Percentiles rank a stretch among this genome's conserved stretches.
These are phyloP conservation scores for Malaclemys terrapin DNA, from an alignment of 2,113 vertebrate species.

Conservation along the genomic window DNA sequence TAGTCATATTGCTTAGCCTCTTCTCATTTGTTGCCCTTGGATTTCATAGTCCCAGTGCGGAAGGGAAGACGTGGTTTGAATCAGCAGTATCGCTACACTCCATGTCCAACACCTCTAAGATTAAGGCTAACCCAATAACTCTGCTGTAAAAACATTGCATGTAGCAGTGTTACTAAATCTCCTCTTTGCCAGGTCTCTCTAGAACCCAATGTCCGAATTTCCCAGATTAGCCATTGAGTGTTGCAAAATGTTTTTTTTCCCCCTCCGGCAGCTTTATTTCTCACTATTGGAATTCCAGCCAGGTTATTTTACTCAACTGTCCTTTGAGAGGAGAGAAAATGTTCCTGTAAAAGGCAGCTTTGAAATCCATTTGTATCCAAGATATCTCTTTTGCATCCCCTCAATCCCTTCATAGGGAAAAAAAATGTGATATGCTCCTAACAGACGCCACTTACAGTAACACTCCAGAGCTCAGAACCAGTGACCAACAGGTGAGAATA, in stretches of 20 bases:
- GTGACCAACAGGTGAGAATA: neutral
- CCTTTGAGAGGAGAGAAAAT: conserved; percentile 1
- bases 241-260: conserved; percentile 22
- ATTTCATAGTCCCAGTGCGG: neutral
- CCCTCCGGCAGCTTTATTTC: neutral
- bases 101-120: neutral
- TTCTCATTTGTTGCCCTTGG: neutral
- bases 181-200: conserved; percentile 31
- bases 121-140: neutral
- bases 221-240: conserved; percentile 53
- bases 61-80: neutral
- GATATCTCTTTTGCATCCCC: neutral
- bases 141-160: neutral
- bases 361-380: neutral
- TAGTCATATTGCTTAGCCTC: neutral
- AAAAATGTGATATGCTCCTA: neutral
- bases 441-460: neutral
- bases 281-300: conserved; percentile 13
- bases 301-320: conserved; percentile 18
- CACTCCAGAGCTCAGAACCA: rapidly evolving
- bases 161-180: conserved; percentile 51
- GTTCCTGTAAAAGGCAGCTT: neutral
- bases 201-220: conserved; percentile 45
- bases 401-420: neutral
- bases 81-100: neutral